Evolutionary conservation across 2,113 vertebrate genomes (phyloP).

Genomic region (Salvelinus alpinus): DNA sequence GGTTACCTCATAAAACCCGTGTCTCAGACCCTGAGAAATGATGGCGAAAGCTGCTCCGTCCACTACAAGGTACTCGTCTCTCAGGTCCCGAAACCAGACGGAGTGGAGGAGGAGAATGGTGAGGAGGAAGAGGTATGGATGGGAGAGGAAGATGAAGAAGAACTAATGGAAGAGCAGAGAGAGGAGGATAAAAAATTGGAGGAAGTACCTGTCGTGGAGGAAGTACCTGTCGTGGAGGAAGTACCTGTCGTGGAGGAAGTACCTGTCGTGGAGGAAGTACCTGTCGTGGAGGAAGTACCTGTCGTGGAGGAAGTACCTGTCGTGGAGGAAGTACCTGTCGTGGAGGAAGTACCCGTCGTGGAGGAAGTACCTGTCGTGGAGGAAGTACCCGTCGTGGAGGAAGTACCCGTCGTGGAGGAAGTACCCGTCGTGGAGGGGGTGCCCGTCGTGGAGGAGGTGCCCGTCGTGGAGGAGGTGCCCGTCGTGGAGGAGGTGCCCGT

Average conservation of each 20-base stretch:
- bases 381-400: no score
- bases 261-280: no score
- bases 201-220: neutral
- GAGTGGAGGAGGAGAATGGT: slow-evolving; percentile 52
- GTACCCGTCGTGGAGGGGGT: neutral
- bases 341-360: no score
- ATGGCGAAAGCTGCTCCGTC: slow-evolving; percentile 65
- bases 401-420: neutral
- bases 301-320: neutral
- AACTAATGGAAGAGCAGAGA: neutral
- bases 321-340: neutral
- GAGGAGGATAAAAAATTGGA: neutral
- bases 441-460: no score
- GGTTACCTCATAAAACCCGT: slow-evolving; percentile 82
- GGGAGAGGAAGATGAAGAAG: slow-evolving; percentile 42
- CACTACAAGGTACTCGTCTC: slow-evolving; percentile 89
- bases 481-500: neutral
- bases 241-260: no score
- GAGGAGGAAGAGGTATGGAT: slow-evolving; percentile 41
- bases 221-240: neutral
- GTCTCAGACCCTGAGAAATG: slow-evolving; percentile 70
- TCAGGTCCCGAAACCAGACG: slow-evolving; percentile 44
- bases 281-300: no score
- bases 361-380: no score
- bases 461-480: no score